phyloP scores from a whole-genome alignment of 2,113 vertebrate genomes.

The Serilophus lunatus region DNA sequence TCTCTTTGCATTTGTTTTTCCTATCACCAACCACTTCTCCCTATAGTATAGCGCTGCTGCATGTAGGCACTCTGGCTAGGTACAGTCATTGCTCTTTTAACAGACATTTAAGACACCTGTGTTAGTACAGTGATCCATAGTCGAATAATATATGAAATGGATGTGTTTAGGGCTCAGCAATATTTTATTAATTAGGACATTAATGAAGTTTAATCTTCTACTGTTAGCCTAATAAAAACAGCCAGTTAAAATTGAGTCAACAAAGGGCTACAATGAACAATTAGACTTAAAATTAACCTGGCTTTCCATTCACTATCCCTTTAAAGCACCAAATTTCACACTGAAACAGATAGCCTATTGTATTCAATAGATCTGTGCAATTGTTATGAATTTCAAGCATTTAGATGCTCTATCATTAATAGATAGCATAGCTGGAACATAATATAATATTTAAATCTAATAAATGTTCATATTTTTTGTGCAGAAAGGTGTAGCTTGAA shows the following conservation, averaged over 20 bases:
- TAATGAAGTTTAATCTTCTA: not conserved
- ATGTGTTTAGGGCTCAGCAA: not conserved
- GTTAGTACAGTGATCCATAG: not conserved
- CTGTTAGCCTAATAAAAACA: not conserved
- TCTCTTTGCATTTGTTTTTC: not conserved
- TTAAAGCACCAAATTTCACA: not conserved
- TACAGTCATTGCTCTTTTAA: not conserved
- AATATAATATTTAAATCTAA: not conserved
- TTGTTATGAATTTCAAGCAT: not conserved
- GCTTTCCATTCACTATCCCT: not conserved
- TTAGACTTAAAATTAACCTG: not conserved
- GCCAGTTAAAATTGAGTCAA: not conserved
- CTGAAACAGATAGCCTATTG: not conserved
- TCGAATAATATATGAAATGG: not conserved
- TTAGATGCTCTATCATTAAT: not conserved
- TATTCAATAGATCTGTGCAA: not conserved
- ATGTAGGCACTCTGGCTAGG: not conserved
- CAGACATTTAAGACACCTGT: not conserved
- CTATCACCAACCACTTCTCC: not conserved
- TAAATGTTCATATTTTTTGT: not conserved
- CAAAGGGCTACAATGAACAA: not conserved
- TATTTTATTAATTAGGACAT: not conserved
- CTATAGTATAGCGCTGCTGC: not conserved
- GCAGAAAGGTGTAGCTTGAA: not conserved
- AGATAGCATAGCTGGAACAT: not conserved